These are phyloP conservation scores for Spea bombifrons DNA, from an alignment of 2,113 vertebrate genomes.

Conservation along the genomic window DNA sequence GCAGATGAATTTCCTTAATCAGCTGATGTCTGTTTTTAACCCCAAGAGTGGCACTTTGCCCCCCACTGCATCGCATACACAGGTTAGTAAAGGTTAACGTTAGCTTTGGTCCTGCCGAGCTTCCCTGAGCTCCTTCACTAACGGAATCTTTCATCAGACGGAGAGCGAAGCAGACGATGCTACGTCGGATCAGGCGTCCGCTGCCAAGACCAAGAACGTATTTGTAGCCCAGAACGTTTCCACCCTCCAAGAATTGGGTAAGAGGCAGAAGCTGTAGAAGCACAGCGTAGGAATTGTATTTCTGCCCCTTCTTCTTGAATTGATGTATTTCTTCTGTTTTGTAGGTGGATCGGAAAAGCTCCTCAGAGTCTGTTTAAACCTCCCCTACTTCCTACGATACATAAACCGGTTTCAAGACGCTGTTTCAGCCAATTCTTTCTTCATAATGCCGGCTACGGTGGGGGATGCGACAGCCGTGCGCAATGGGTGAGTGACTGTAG, in stretches of 20 bases:
- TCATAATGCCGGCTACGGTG: constrained; percentile 97
- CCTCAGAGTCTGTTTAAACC: constrained; percentile 92
- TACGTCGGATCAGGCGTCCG: constrained; percentile 80
- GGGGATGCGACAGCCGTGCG: constrained; percentile 96
- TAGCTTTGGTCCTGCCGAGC: neutral
- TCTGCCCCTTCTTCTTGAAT: too few species aligned
- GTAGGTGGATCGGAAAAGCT: constrained; percentile 95
- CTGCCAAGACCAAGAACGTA: constrained; percentile 89
- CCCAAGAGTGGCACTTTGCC: constrained; percentile 79
- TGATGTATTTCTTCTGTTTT: neutral
- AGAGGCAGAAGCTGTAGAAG: constrained; percentile 46
- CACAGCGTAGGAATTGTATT: too few species aligned
- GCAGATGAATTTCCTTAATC: constrained; percentile 97
- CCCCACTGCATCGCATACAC: constrained; percentile 69
- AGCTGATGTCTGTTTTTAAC: constrained; percentile 94
- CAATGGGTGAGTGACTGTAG: constrained; percentile 77
- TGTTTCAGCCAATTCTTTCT: constrained; percentile 94
- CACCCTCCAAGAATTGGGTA: constrained; percentile 95
- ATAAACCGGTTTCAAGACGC: constrained; percentile 99
- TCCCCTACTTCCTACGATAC: constrained; percentile 95
- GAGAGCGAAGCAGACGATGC: constrained; percentile 90
- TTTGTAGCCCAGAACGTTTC: constrained; percentile 97
- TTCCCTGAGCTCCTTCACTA: neutral
- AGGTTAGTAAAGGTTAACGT: constrained; percentile 62
- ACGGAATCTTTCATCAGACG: constrained; percentile 60